Conservation (phyloP, 2,113 vertebrate genomes). For the Hymenochirus boettgeri region DNA sequence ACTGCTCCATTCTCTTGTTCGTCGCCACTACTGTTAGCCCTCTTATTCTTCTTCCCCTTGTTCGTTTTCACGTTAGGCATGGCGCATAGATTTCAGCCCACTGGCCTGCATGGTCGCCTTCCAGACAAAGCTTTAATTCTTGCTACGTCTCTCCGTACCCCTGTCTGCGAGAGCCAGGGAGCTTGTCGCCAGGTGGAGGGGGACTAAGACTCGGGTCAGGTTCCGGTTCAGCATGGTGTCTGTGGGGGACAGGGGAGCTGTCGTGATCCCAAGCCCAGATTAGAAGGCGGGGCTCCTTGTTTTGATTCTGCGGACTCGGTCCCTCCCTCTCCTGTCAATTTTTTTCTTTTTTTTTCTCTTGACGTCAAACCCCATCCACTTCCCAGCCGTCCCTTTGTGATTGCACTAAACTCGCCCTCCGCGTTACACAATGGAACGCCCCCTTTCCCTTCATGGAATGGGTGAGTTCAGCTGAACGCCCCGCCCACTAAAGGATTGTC, state of each 20-base stretch:
- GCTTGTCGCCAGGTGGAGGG: no score
- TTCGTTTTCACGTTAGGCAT: conserved; percentile 91
- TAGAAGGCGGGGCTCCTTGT: conserved; percentile 87
- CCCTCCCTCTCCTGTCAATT: conserved; percentile 55
- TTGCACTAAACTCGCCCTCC: neutral
- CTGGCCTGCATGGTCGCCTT: conserved; percentile 25
- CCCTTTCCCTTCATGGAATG: conserved; percentile 27
- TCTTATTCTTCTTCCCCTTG: conserved; percentile 87
- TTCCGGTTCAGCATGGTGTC: neutral
- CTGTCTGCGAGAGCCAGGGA: no score
- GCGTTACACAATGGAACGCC: conserved; percentile 56
- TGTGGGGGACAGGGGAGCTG: neutral
- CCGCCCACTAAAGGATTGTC: no score
- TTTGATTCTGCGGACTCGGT: conserved; percentile 76
- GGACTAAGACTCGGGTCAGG: neutral
- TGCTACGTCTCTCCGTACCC: no score
- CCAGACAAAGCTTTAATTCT: neutral
- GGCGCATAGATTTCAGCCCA: conserved; percentile 46
- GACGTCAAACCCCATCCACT: no score
- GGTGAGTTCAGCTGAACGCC: neutral
- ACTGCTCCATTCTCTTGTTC: conserved; percentile 90
- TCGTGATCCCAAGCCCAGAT: conserved; percentile 40
- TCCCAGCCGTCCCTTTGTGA: conserved; percentile 10
- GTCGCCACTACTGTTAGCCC: conserved; percentile 89
- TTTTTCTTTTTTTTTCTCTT: conserved; percentile 41